Evolutionary conservation across 2,888 invertebrate species (phyloP), one percentile per base, ranked within the genome.

Genomic region (Stenurella melanura): DNA sequence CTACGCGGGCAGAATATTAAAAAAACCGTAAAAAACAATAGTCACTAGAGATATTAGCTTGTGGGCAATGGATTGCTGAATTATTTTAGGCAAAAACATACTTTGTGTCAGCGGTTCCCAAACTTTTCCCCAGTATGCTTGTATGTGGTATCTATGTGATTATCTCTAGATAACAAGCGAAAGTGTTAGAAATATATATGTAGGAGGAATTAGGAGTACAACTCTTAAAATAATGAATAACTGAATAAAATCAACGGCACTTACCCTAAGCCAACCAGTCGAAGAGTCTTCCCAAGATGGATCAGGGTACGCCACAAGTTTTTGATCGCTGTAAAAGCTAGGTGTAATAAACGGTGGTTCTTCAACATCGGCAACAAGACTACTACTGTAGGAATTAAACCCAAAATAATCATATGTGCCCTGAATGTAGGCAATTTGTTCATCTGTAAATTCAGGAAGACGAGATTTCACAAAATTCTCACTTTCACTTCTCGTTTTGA

Each of bases 361-460:
- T 15, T 73, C 61, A n/a, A 54, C 15, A 15, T 56, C 57, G 58
- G 19, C 60, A 91, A 88, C 90, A 81, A 93, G 82, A 80, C 89
- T 89, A 0, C 93, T 91, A 0, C 94, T 93, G 85, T 96, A 96
- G 71, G 93, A 58, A 34, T 96, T 96, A n/a, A 96, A 87, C 0
- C 94, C 95, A 71, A 96, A 90, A 88, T 94, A 95, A 86, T 96
- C 96, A 1, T 91, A 90, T 0, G 95, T 92, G 0, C 91, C 93
- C 42, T 88, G 89, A 38, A 95, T 92, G 72, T 90, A 89, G 12
- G 89, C 86, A 5, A 94, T 89, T 89, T 95, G 94, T 38, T 92
- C 90, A 0, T 83, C 21, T 0, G 92, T 92, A 83, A 94, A 93
- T 74, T 85, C 85, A 0, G 94, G 94, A 10, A 95, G 89, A 11